Base-by-base conservation (phyloP, 2,888 invertebrate species). In the Temnothorax unifasciatus region DNA sequence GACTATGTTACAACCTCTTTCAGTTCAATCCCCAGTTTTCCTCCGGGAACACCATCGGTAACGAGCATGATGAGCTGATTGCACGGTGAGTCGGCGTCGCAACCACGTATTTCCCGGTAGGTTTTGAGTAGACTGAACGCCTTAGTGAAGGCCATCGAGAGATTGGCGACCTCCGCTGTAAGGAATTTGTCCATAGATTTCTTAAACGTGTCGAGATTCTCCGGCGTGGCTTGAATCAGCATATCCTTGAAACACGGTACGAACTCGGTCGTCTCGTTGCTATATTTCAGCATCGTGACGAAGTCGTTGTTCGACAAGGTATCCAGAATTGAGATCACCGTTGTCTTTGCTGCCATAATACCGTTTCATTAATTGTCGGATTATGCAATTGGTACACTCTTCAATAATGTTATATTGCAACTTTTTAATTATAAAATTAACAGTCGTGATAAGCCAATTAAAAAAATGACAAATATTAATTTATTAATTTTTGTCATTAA, bases 281-380 rank as follows among this genome's bases (percentile, higher is more conserved):
- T 98, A 92, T 97, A 98, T 93, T 97, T 97, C 91, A 98, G 97
- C 44, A 99, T 97, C 92, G 99, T 99, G 82, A 99, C 98, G 94
- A 98, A 99, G 95, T 99, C 99, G 94, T 99, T 99, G 94, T 99
- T 99, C 9, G 99, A 99, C 71, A 99, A 96, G 0, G 99, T 99
- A 86, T 99, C 98, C 91, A 99, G 95, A 85, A 99, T 97, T 59
- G 98, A 97, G 84, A 97, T 96, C 34, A 99, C 97, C 0, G 99
- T 99, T 50, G 94, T 88, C 38, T 91, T 93, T 9, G 94, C 94
- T 94, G 81, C 0, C 90, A 88, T 18, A 82, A 44, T 4, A 61
- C 41, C 57, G 15, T 59, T 69, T 21, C 21, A 13, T 52, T 52
- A 21, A 34, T 34, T 34, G 34, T 6, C 6, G 77, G 3, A 47